phyloP scores from a whole-genome alignment of 2,113 vertebrate species.

The Pelodiscus sinensis region DNA sequence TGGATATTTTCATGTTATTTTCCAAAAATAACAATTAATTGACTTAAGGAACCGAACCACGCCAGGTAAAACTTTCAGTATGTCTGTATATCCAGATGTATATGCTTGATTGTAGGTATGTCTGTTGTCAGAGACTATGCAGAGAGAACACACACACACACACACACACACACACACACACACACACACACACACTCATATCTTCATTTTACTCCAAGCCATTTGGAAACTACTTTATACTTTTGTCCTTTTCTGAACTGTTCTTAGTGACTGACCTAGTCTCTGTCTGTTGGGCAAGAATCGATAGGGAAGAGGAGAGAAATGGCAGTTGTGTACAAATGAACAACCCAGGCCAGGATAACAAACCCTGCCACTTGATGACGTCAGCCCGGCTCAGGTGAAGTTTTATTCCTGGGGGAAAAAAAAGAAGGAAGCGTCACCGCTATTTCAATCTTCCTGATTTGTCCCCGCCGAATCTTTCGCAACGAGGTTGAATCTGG shows the following conservation, averaged over 20 bases:
- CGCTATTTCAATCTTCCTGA: neutral
- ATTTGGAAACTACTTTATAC: neutral
- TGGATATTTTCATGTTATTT: too few relatives aligned
- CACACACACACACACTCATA: neutral
- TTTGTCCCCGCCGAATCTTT: neutral
- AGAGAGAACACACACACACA: neutral
- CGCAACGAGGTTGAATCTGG: neutral
- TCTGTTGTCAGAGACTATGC: neutral
- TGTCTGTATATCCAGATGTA: neutral
- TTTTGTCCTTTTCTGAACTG: constrained; percentile 26
- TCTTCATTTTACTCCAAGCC: neutral
- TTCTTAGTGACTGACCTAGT: neutral
- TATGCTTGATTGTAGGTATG: neutral
- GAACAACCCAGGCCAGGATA: neutral
- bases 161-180: too few relatives aligned
- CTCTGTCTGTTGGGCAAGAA: neutral
- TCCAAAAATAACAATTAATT: too few relatives aligned
- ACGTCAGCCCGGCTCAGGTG: neutral
- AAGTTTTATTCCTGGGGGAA: neutral
- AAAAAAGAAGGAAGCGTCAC: neutral
- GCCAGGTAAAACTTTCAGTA: too few relatives aligned
- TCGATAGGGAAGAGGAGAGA: neutral
- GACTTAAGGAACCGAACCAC: too few relatives aligned
- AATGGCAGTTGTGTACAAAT: neutral
- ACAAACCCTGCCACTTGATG: neutral